Evolutionary conservation across 2,888 invertebrate species (phyloP).

Genomic region (Coleophora deauratella): DNA sequence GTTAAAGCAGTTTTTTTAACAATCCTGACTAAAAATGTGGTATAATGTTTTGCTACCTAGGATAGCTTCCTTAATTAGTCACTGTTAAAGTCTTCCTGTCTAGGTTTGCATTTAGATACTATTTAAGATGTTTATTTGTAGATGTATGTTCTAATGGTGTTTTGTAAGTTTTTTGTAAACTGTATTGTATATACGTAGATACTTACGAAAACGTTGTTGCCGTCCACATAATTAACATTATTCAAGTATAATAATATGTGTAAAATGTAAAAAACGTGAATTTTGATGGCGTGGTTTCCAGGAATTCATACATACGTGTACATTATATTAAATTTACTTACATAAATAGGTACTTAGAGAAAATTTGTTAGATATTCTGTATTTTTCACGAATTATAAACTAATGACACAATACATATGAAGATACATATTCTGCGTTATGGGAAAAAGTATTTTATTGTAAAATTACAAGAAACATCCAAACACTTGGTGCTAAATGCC

Average conservation of each 20-base stretch:
- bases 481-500: conserved; percentile 57
- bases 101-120: conserved; percentile 65
- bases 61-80: conserved; percentile 24
- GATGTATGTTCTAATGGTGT: conserved; percentile 24
- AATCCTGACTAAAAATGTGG: no score
- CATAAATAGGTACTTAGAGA: no score
- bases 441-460: no score
- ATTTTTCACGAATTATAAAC: no score
- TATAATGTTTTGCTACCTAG: conserved; percentile 5
- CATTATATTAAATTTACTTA: no score
- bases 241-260: conserved; percentile 21
- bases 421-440: no score
- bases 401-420: background rate
- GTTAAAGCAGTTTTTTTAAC: no score
- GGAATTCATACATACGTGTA: no score
- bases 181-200: conserved; percentile 26
- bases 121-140: conserved; percentile 48
- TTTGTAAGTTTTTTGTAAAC: conserved; percentile 26
- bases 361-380: no score
- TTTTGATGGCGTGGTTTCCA: no score
- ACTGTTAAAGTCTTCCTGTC: conserved; percentile 59
- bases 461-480: no score
- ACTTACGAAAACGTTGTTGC: conserved; percentile 41
- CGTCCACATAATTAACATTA: conserved; percentile 47
- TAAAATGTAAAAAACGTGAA: no score